Evolutionary conservation across 2,113 vertebrate genomes (phyloP), one percentile per base, ranked within the genome.

Genomic region (Capreolus pygargus): DNA sequence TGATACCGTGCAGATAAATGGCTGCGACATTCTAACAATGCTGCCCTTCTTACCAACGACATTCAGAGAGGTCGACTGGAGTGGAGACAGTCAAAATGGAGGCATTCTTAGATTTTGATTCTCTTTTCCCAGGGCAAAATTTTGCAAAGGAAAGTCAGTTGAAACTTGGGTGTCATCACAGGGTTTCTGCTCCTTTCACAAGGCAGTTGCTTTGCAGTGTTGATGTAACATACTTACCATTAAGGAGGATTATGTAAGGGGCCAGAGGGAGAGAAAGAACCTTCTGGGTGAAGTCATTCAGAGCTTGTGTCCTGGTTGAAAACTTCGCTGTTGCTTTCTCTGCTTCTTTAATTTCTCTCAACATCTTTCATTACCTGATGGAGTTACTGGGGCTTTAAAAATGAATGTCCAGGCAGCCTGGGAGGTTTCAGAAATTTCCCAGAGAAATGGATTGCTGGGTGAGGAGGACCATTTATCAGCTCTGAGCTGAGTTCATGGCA

Each of bases 171-270:
- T 21, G 12, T 25, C 6, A 52, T 15, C 14, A 13, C 2, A 0
- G 2, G 19, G 43, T 64, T 50, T 33, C n/a, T 0, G 13, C 36
- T 7, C 58, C 57, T 84, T n/a, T 70, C 91, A 45, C 7, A 36
- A 25, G 78, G 25, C 23, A 28, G 50, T 23, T 8, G 0, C 39
- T 43, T 36, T 13, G 15, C 52, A 47, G 1, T 1, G 16, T 2
- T 15, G 8, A 61, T 30, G 3, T 5, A 23, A 78, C 15, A 33
- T 2, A 4, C 28, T 50, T 21, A 11, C 28, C 15, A 0, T 15
- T 15, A 25, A 0, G 5, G 64, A 47, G 52, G 28, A 17, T 39
- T 91, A 10, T 0, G 30, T 3, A 43, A 87, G 25, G 19, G 47
- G 50, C 36, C 28, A n/a, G 30, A 60, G 55, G 36, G 7, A 58